A percentile compares a stretch with the other conserved stretches of the same genome.
phyloP scores from a whole-genome alignment of 2,888 invertebrate species.

The Yponomeuta malinellus region DNA sequence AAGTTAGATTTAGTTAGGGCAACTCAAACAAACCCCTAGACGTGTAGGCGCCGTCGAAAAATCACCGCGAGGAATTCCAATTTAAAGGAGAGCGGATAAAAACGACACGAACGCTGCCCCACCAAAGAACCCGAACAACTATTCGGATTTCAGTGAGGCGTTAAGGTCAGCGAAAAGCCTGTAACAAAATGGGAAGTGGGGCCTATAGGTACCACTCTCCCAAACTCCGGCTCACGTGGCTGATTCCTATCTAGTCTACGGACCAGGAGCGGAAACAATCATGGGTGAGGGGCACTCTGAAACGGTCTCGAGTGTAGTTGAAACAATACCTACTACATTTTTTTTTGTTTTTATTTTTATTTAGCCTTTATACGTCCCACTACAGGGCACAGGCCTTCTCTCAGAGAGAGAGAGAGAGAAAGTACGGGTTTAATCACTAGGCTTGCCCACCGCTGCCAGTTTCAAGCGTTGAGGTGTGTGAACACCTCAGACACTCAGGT shows the following conservation, averaged over 20 bases:
- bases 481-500: too few species aligned
- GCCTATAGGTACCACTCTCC: slow-evolving; percentile 29
- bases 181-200: slow-evolving; percentile 31
- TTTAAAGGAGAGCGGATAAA: slow-evolving; percentile 15
- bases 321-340: too few species aligned
- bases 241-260: background rate
- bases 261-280: background rate
- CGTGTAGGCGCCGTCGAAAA: slow-evolving; percentile 2
- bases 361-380: too few species aligned
- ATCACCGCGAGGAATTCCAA: slow-evolving; percentile 15
- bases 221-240: slow-evolving; percentile 16
- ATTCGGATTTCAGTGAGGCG: slow-evolving; percentile 28
- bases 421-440: too few species aligned
- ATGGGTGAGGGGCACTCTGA: background rate
- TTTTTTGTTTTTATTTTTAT: too few species aligned
- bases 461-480: too few species aligned
- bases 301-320: background rate
- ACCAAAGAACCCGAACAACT: slow-evolving; percentile 23
- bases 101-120: slow-evolving; percentile 14
- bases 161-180: slow-evolving; percentile 37
- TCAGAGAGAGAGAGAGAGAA: too few species aligned
- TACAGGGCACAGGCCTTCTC: too few species aligned
- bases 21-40: background rate
- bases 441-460: too few species aligned
- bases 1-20: slow-evolving; percentile 7